phyloP scores from a whole-genome alignment of 2,797 vertebrate species.

The Hippopotamyrus pictus region DNA sequence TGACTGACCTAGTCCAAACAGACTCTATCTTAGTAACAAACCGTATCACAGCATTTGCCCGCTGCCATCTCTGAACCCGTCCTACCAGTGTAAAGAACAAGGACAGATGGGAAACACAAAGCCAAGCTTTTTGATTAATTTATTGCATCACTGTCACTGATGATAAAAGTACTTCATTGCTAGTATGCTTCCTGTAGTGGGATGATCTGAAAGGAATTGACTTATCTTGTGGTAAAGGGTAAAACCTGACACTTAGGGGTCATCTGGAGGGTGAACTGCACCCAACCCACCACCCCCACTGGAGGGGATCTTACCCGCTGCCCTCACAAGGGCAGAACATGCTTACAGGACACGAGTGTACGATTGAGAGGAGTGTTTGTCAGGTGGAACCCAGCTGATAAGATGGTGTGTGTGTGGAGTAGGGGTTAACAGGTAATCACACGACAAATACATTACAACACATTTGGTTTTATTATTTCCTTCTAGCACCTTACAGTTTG shows the following conservation, averaged over 20 bases:
- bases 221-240: constrained; percentile 38
- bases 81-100: neutral
- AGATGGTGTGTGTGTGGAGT: neutral
- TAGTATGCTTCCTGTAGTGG: constrained; percentile 41
- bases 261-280: constrained; percentile 12
- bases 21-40: neutral
- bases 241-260: constrained; percentile 40
- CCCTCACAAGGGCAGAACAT: neutral
- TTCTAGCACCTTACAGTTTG: constrained; percentile 35
- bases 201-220: constrained; percentile 40
- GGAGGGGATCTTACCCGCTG: neutral
- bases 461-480: constrained; percentile 22
- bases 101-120: neutral
- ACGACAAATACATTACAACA: constrained; percentile 13
- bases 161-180: constrained; percentile 58
- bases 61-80: neutral
- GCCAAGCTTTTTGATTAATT: constrained; percentile 50
- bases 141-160: constrained; percentile 72
- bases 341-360: neutral
- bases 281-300: constrained; percentile 36
- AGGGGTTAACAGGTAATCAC: constrained; percentile 11
- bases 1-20: neutral
- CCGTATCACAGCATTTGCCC: neutral
- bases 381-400: neutral
- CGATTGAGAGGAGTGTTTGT: neutral